These are phyloP conservation scores for Melanotaenia parkinsoni DNA, from an alignment of 2,797 vertebrate genomes.

Conservation along the genomic window DNA sequence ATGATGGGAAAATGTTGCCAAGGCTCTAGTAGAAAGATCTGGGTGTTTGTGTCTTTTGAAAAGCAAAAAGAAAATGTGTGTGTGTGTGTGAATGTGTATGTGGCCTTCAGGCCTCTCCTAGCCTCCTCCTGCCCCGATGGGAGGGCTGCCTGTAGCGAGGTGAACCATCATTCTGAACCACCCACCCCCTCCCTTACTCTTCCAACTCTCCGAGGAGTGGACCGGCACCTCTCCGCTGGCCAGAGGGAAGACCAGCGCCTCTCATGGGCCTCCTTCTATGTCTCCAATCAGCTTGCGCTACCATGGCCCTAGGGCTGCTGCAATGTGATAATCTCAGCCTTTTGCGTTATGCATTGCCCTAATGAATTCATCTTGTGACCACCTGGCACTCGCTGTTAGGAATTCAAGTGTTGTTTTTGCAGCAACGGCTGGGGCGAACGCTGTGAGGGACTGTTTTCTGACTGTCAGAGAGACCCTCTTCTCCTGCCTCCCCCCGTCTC, in stretches of 20 bases:
- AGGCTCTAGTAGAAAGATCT: slow-evolving; percentile 68
- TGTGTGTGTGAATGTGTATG: slow-evolving; percentile 63
- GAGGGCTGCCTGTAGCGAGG: slow-evolving; percentile 82
- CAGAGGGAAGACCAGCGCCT: slow-evolving; percentile 78
- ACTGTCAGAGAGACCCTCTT: slow-evolving; percentile 76
- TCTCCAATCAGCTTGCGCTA: slow-evolving; percentile 79
- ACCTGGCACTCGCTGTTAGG: slow-evolving; percentile 80
- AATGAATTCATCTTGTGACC: slow-evolving; percentile 83
- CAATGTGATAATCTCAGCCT: slow-evolving; percentile 80
- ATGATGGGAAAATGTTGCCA: slow-evolving; percentile 75
- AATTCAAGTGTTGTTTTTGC: slow-evolving; percentile 76
- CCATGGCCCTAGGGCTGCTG: slow-evolving; percentile 75
- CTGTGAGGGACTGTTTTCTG: slow-evolving; percentile 81
- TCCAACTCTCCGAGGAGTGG: slow-evolving; percentile 77
- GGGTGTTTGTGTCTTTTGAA: slow-evolving; percentile 73
- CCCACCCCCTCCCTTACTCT: slow-evolving; percentile 73
- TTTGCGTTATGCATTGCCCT: slow-evolving; percentile 81
- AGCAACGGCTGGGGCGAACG: slow-evolving; percentile 72
- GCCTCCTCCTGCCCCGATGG: slow-evolving; percentile 76
- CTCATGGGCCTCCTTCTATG: slow-evolving; percentile 76
- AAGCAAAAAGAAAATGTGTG: slow-evolving; percentile 62
- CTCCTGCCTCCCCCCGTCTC: slow-evolving; percentile 60
- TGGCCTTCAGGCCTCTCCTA: slow-evolving; percentile 80
- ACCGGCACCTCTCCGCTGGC: slow-evolving; percentile 79
- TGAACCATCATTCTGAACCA: slow-evolving; percentile 80